Evolutionary conservation across 2,888 invertebrate genomes (phyloP), one percentile per base, ranked within the genome.

Genomic region (Melinaea marsaeus): DNA sequence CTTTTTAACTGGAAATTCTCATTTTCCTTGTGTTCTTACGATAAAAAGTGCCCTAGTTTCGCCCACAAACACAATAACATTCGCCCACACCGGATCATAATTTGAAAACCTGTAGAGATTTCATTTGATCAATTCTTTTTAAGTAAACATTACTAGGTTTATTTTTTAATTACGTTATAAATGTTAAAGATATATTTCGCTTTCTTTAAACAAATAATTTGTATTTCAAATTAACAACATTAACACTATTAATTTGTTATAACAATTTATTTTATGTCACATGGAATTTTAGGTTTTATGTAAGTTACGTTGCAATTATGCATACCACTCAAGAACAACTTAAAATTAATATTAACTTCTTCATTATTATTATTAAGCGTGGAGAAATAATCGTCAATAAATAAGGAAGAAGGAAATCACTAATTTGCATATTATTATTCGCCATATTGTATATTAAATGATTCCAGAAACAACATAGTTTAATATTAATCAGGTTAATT

Each of bases 1-100:
- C 6, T 51, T 54, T 55, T 57, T 42, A 55, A 56, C 32, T 51
- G 33, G 35, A 60, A 57, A 55, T 45, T 35, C 32, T 54, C 46
- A 60, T 64, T 64, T 57, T 60, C 6, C 45, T 32, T 48, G 22
- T 51, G 55, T 61, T 51, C 57, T 33, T 57, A 47, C 42, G 42
- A 55, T 48, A 37, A 61, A 60, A 55, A 55, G 56, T 61, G 55
- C 55, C 56, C 51, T 34, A 11, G 56, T 46, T 61, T 61, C 54
- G 35, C 45, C 22, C 22, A n/a, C 55, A 56, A 57, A 56, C 51
- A 48, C 54, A 60, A 57, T 57, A 48, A 34, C 45, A 13, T 33
- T 33, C 34, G 13, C 56, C 60, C 55, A 63, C 63, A 51, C 37
- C 9, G 22, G 22, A 47, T 42, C 48, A 32, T 45, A 47, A 42